Evolutionary conservation across 2,888 invertebrate species (phyloP).

Genomic region (Trypoxylon attenuatum): DNA sequence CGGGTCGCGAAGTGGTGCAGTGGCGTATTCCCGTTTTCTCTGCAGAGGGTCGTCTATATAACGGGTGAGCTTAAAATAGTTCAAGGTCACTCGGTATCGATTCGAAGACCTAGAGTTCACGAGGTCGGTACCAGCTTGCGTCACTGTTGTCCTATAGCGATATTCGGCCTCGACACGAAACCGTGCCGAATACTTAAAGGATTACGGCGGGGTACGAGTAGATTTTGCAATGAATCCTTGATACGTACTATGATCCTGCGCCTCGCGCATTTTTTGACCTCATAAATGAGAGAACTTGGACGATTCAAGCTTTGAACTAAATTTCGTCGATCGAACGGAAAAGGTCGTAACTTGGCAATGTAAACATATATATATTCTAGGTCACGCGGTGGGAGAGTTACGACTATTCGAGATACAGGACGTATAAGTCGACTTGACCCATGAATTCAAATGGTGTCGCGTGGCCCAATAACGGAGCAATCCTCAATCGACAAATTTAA

Average conservation of each 20-base stretch:
- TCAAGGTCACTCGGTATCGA: constrained; percentile 68
- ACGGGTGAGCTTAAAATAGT: constrained; percentile 60
- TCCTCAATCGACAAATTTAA: too few species aligned
- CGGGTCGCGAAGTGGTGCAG: constrained; percentile 30
- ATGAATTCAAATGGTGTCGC: too few species aligned
- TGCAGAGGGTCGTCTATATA: constrained; percentile 44
- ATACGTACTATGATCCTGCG: neutral
- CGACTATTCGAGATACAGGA: neutral
- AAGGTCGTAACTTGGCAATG: neutral
- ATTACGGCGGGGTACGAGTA: constrained; percentile 12
- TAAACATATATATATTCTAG: neutral
- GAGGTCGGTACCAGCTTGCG: constrained; percentile 54
- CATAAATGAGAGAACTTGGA: constrained; percentile 27
- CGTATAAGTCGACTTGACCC: too few species aligned
- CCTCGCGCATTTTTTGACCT: neutral
- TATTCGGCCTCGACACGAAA: constrained; percentile 49
- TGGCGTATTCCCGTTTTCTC: constrained; percentile 34
- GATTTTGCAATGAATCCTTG: constrained; percentile 22
- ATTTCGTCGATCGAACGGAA: neutral
- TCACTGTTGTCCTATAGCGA: constrained; percentile 43
- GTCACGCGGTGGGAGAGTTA: neutral
- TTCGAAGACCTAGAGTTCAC: constrained; percentile 58
- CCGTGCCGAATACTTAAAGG: constrained; percentile 47
- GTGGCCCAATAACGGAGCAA: too few species aligned
- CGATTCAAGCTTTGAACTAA: constrained; percentile 39